Evolutionary conservation across 2,888 invertebrate genomes (phyloP).

Genomic region (Agonopterix arenella): DNA sequence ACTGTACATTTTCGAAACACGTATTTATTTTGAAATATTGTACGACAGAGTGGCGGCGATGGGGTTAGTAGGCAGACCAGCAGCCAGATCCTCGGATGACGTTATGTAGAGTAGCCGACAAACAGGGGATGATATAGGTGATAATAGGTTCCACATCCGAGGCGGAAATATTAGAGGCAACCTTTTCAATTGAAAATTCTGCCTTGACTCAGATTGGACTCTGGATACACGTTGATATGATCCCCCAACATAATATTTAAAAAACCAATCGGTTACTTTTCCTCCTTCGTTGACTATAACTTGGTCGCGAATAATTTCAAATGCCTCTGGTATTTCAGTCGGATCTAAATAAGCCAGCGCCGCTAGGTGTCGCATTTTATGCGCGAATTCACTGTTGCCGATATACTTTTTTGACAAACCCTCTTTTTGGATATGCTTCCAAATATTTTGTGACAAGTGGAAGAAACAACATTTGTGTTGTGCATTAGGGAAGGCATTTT

Average conservation of each 20-base stretch:
- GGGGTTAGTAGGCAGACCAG: too few relatives aligned
- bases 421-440: conserved; percentile 5
- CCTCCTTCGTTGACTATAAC: conserved; percentile 3
- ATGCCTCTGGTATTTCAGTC: conserved; percentile 7
- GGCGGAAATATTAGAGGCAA: conserved; percentile 3
- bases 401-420: conserved; percentile 4
- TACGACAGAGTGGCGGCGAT: too few relatives aligned
- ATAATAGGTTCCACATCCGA: conserved; percentile 8
- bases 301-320: conserved; percentile 6
- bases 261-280: conserved; percentile 6
- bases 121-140: too few relatives aligned
- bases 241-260: conserved; percentile 1
- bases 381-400: neutral
- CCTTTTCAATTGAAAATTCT: neutral
- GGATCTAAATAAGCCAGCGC: conserved; percentile 5
- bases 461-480: conserved; percentile 5
- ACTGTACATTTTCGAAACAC: too few relatives aligned
- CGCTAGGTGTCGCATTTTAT: neutral
- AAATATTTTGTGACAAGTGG: conserved; percentile 5
- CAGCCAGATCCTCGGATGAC: too few relatives aligned
- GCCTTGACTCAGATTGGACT: neutral
- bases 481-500: neutral
- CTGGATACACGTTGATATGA: neutral
- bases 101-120: too few relatives aligned
- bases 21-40: too few relatives aligned